Conservation (phyloP, 2,113 vertebrate species). For the Girardinichthys multiradiatus region DNA sequence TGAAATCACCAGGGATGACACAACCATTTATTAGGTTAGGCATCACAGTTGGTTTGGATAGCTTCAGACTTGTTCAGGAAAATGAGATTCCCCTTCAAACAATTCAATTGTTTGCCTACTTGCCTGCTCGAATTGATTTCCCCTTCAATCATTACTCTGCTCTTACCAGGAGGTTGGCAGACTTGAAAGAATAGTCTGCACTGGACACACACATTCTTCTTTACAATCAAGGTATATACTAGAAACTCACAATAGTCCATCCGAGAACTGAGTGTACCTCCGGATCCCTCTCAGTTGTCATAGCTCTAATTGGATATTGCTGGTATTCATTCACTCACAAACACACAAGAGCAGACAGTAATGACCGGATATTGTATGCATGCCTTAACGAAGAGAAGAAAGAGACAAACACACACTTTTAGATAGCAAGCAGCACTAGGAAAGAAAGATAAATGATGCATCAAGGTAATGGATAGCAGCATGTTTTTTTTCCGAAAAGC, state of each 20-base stretch:
- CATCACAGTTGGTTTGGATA: no score
- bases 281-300: conserved; percentile 40
- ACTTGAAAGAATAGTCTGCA: conserved; percentile 18
- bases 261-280: conserved; percentile 50
- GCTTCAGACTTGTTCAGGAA: conserved; percentile 37
- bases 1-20: no score
- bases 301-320: conserved; percentile 52
- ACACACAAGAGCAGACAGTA: conserved; percentile 14
- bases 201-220: conserved; percentile 17
- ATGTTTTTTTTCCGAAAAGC: conserved; percentile 39
- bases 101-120: conserved; percentile 70
- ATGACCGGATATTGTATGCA: conserved; percentile 45
- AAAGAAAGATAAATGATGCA: neutral
- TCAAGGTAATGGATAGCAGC: conserved; percentile 39
- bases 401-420: neutral
- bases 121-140: conserved; percentile 64
- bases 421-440: neutral
- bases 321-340: conserved; percentile 20
- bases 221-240: conserved; percentile 39
- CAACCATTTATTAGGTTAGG: no score
- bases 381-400: conserved; percentile 28
- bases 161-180: conserved; percentile 63
- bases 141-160: conserved; percentile 52
- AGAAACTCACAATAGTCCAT: conserved; percentile 56
- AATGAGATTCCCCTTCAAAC: conserved; percentile 70